Conservation (phyloP, 2,113 vertebrate genomes). For the Cervus canadensis region DNA sequence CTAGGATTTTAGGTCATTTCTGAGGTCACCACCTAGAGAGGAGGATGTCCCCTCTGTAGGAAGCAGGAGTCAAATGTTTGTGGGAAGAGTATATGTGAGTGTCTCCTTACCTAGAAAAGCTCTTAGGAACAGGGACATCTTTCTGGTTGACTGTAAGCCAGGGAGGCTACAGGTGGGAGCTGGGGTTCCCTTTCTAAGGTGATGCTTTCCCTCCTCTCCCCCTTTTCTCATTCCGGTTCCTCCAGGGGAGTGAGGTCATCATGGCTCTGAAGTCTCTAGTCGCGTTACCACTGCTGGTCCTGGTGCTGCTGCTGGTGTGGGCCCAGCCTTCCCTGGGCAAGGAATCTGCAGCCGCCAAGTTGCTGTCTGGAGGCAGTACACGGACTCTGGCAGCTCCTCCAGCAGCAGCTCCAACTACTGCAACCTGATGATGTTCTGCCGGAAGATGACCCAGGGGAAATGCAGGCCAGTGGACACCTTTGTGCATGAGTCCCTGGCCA, state of each 20-base stretch:
- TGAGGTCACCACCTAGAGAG: neutral
- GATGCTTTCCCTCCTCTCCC: neutral
- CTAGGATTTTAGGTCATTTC: neutral
- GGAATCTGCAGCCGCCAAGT: neutral
- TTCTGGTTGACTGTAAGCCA: neutral
- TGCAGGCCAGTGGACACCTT: slow-evolving; percentile 65
- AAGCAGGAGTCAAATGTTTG: neutral
- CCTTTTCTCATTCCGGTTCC: neutral
- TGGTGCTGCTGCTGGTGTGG: slow-evolving; percentile 10
- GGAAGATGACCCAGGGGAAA: neutral
- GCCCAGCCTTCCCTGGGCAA: neutral
- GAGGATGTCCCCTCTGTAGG: neutral
- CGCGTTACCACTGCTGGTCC: neutral
- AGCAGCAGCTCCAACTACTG: neutral
- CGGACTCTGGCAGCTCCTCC: neutral
- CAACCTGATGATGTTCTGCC: slow-evolving; percentile 45
- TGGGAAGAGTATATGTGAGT: neutral
- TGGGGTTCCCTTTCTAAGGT: neutral
- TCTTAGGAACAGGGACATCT: neutral
- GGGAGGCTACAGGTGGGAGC: neutral
- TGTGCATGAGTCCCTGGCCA: neutral
- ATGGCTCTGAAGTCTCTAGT: slow-evolving; percentile 21
- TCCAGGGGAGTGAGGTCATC: neutral
- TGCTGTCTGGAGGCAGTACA: slow-evolving; percentile 38
- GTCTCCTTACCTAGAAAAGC: neutral